phyloP scores from a whole-genome alignment of 2,888 invertebrate species.

The Parapristionchus giblindavisi region DNA sequence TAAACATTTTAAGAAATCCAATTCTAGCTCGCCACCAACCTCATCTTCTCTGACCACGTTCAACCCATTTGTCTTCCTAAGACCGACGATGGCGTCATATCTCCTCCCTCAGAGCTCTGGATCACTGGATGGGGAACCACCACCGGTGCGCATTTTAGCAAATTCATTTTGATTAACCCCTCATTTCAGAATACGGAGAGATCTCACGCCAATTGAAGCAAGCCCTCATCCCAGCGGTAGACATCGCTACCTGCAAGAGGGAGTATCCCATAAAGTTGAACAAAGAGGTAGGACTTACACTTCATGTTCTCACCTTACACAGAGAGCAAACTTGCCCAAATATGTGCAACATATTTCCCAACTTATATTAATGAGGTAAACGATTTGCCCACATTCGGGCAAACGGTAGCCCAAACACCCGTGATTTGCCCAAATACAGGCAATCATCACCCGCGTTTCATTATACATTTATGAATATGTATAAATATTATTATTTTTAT shows the following conservation, averaged over 20 bases:
- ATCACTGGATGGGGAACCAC: slow-evolving; percentile 47
- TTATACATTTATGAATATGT: no score
- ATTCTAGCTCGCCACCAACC: slow-evolving; percentile 2
- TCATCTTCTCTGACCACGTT: slow-evolving; percentile 40
- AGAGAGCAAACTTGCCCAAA: no score
- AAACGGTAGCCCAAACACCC: no score
- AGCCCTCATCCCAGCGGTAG: slow-evolving; percentile 44
- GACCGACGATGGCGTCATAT: slow-evolving; percentile 35
- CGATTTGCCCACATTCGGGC: no score
- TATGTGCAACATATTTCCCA: no score
- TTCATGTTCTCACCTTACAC: no score
- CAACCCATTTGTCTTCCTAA: slow-evolving; percentile 44
- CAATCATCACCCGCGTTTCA: no score
- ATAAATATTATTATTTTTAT: no score
- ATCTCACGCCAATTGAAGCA: slow-evolving; percentile 40
- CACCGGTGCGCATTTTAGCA: no score
- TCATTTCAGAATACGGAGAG: slow-evolving; percentile 7
- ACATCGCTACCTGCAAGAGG: slow-evolving; percentile 38
- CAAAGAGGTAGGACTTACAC: slow-evolving; percentile 5
- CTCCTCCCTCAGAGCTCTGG: slow-evolving; percentile 31
- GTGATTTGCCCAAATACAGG: no score
- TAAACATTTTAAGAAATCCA: background rate
- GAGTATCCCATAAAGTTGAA: slow-evolving; percentile 40
- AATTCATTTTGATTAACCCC: no score
- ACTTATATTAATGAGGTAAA: no score